These are phyloP conservation scores for Drosophila eugracilis DNA, from an alignment of 1,140 invertebrate species.

Conservation along the genomic window DNA sequence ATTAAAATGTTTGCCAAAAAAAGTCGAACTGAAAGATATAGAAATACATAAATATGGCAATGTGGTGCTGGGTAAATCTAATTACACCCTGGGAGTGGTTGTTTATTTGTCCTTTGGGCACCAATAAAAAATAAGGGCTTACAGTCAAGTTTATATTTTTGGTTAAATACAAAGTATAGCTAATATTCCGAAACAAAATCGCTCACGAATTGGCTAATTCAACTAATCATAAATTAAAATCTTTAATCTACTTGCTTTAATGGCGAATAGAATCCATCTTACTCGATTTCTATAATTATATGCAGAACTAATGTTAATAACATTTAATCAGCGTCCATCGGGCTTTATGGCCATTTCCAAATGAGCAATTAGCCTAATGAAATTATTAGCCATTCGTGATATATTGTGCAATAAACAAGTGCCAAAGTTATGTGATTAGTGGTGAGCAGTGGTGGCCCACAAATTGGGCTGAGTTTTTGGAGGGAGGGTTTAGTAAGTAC, in stretches of 20 bases:
- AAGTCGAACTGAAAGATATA: constrained; percentile 30
- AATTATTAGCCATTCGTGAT: constrained; percentile 56
- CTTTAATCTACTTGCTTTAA: neutral
- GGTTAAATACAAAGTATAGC: neutral
- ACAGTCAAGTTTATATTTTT: neutral
- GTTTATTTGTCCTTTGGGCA: neutral
- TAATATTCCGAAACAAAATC: neutral
- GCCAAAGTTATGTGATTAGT: constrained; percentile 26
- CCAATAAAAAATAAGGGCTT: constrained; percentile 2
- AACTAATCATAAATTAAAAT: neutral
- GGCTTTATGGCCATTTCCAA: constrained; percentile 37
- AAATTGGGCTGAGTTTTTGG: neutral
- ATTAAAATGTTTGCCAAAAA: constrained; percentile 62
- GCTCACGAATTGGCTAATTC: no score
- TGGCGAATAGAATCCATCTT: constrained; percentile 8
- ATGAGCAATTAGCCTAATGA: constrained; percentile 59
- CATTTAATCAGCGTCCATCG: constrained; percentile 46
- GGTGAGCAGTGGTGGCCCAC: neutral
- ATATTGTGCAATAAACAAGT: constrained; percentile 47
- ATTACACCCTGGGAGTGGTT: constrained; percentile 6
- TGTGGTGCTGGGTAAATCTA: constrained; percentile 18
- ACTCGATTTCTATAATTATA: constrained; percentile 9
- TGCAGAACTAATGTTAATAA: constrained; percentile 22
- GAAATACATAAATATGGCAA: constrained; percentile 53
- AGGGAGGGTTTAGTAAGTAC: neutral